phyloP scores from a whole-genome alignment of 2,797 vertebrate genomes.

The Gouania willdenowi region DNA sequence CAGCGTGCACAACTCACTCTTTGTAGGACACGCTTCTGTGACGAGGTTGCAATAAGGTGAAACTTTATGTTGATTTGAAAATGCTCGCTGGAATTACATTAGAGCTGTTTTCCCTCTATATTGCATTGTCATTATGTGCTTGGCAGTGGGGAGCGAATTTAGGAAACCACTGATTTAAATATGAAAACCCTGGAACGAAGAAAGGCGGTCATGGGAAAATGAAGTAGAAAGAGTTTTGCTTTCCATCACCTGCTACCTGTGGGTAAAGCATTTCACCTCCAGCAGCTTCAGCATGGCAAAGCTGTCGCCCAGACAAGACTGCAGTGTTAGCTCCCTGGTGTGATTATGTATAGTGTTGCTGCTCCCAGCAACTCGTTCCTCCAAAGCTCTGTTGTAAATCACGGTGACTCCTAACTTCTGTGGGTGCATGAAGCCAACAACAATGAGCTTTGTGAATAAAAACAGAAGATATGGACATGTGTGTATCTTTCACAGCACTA shows the following conservation, averaged over 20 bases:
- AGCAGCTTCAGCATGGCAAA: constrained; percentile 30
- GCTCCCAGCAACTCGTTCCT: constrained; percentile 5
- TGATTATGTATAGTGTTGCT: constrained; percentile 22
- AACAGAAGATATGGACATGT: background rate
- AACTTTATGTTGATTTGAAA: constrained; percentile 53
- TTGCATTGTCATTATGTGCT: constrained; percentile 15
- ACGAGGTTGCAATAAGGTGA: constrained; percentile 31
- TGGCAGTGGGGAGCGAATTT: constrained; percentile 9
- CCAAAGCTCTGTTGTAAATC: constrained; percentile 12
- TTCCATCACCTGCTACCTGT: constrained; percentile 33
- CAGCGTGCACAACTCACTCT: constrained; percentile 22
- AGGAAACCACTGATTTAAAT: constrained; percentile 38
- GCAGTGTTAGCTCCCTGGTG: constrained; percentile 27
- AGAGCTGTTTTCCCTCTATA: constrained; percentile 1
- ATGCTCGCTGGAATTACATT: constrained; percentile 43
- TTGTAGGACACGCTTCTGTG: constrained; percentile 28
- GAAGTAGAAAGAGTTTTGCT: constrained; percentile 13
- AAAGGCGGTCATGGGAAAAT: constrained; percentile 26
- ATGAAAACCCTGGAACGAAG: constrained; percentile 23
- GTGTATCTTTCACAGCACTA: too few species aligned
- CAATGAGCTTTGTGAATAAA: background rate
- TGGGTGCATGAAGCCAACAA: background rate
- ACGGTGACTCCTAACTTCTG: background rate
- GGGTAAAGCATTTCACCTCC: constrained; percentile 33
- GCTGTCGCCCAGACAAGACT: constrained; percentile 17